Conservation (phyloP, 2,113 vertebrate genomes). For the Crotalus viridis region DNA sequence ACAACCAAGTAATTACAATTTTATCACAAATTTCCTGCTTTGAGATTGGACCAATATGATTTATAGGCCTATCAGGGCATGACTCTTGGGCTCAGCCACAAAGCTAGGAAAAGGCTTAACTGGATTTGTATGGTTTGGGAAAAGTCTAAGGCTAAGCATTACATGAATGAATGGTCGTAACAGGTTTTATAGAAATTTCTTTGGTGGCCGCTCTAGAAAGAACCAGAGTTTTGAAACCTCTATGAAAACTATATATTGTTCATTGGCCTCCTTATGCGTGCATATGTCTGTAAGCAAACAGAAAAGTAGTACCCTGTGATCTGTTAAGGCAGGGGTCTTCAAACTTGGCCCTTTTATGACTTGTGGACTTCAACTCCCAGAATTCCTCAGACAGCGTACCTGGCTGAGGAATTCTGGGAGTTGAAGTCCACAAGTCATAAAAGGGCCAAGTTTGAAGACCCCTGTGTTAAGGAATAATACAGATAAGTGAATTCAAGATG, state of each 20-base stretch:
- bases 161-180: constrained; percentile 3
- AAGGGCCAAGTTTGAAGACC: too few relatives aligned
- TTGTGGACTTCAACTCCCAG: too few relatives aligned
- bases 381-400: too few relatives aligned
- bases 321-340: background rate
- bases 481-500: background rate
- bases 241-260: background rate
- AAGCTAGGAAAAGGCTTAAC: constrained; percentile 11
- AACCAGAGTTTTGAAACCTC: background rate
- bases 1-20: constrained; percentile 27
- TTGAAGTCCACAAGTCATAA: too few relatives aligned
- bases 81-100: constrained; percentile 19
- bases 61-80: constrained; percentile 27
- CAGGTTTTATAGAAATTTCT: background rate
- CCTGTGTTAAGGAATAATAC: background rate
- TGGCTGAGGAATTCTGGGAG: too few relatives aligned
- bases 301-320: background rate
- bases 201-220: background rate
- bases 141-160: constrained; percentile 20
- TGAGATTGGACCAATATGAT: constrained; percentile 33
- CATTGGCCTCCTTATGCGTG: background rate
- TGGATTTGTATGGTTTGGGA: constrained; percentile 24
- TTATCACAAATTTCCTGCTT: constrained; percentile 14
- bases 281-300: background rate
- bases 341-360: too few relatives aligned